Base-by-base conservation (phyloP, 2,888 invertebrate species). In the Colletes collaris region DNA sequence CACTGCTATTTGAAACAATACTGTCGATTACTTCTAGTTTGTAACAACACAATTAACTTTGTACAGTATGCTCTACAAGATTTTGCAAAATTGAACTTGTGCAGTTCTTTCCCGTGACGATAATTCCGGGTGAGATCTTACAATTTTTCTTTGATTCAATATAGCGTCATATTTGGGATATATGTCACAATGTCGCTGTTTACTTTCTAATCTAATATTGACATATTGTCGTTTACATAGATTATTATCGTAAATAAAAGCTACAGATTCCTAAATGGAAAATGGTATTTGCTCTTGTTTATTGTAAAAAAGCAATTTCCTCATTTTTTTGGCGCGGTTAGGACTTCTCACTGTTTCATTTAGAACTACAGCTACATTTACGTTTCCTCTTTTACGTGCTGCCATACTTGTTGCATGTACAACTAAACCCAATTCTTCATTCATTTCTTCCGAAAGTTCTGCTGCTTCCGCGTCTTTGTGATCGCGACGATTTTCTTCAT, bases 161-260 rank as follows among this genome's bases (percentile, higher is more conserved):
- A 65, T 4, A 44, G 53, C 53, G 13, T 65, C 11, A 19, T 65
- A 65, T 13, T 7, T 53, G 1, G 53, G 64, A 65, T 53, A 53
- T 1, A n/a, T 64, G 40, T 64, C 40, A 16, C 53, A 65, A 40
- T 65, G n/a, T 40, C 19, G 7, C 2, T 5, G 37, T 65, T 65
- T 65, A 5, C 5, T 65, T 53, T 53, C 16, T n/a, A 65, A 53
- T 40, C 64, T n/a, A 6, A 53, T 53, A 40, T 65, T 65, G 6
- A 53, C n/a, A n/a, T 55, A n/a, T 19, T 65, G 53, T 4, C 19
- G 7, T 11, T 65, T 65, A 6, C 16, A 53, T 11, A 52, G 6
- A 40, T 13, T 52, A 11, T 6, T 40, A 5, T 40, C 40, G 40
- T 40, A 40, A 40, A 40, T 0, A 40, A 40, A 40, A 4, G 40